phyloP scores from a whole-genome alignment of 2,888 invertebrate genomes.

The Latheticus oryzae region DNA sequence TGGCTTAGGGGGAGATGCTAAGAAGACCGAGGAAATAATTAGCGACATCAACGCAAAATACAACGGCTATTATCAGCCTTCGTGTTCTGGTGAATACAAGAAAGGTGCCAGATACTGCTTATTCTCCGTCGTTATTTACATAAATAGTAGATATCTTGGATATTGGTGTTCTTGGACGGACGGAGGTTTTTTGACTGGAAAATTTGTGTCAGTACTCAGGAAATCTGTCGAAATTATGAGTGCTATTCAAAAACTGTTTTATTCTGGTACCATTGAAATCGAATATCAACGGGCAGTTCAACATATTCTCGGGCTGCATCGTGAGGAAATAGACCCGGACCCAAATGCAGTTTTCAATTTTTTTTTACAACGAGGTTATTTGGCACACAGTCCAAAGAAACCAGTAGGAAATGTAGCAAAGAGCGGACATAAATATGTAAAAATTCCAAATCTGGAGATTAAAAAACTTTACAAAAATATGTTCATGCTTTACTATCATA shows the following conservation, averaged over 20 bases:
- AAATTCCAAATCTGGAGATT: conserved; percentile 15
- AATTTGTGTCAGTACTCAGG: conserved; percentile 13
- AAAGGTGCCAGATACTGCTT: conserved; percentile 29
- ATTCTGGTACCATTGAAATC: conserved; percentile 18
- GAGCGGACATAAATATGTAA: conserved; percentile 6
- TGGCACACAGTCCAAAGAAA: conserved; percentile 18
- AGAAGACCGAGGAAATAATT: conserved; percentile 27
- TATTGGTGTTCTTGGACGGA: conserved; percentile 12
- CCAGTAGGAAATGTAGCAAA: conserved; percentile 14
- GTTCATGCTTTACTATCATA: conserved; percentile 10
- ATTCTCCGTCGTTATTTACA: conserved; percentile 21
- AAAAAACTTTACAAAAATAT: conserved; percentile 6
- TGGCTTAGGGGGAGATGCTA: conserved; percentile 26
- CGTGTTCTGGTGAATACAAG: conserved; percentile 33
- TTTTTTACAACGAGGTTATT: conserved; percentile 11
- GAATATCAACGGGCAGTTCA: conserved; percentile 5
- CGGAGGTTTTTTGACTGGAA: conserved; percentile 15
- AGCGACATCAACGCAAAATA: conserved; percentile 33
- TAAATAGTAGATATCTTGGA: not conserved
- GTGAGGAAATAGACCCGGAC: conserved; percentile 2
- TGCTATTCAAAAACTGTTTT: conserved; percentile 13
- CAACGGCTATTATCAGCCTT: conserved; percentile 36
- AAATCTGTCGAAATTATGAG: conserved; percentile 15
- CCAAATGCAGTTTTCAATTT: conserved; percentile 1
- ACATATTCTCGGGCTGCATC: conserved; percentile 2